Evolutionary conservation across 1,140 invertebrate species (phyloP), one percentile per base, ranked within the genome.

Genomic region (Zaprionus inermis): DNA sequence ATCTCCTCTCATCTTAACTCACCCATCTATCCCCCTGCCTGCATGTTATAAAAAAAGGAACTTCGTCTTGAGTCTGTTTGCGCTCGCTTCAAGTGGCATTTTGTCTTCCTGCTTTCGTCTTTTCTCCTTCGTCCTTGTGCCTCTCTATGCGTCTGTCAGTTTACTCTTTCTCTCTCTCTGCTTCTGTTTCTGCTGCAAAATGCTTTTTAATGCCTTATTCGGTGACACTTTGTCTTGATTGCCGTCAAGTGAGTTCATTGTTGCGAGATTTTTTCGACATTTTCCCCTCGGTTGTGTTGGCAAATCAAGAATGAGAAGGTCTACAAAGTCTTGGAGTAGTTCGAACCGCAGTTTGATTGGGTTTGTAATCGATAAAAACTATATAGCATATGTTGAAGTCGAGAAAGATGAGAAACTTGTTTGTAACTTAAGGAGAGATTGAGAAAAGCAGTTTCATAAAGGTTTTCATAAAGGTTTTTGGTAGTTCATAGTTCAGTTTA

Each of bases 241-340:
- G 79, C 66, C 60, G 61, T 58, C 68, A 76, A 86, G 72, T 85
- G 61, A 76, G 82, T 88, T 88, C 83, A 86, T 86, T 88, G 83
- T 88, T 73, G 72, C 44, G 82, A 79, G 7, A 44, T 81, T 59
- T 57, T 49, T 32, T 56, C 65, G 63, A 41, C 44, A 24, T 44
- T 72, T 54, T 46, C 12, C 20, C 44, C n/a, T n/a, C 3, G 6
- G 28, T 54, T 55, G 16, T 12, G 20, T 12, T 10, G 46, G 32
- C 3, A 5, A 22, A 24, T 46, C 11, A 9, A 9, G n/a, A 2
- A 18, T 4, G 14, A 38, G 36, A n/a, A 38, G 36, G 7, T 44
- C 6, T 16, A 44, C 9, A 44, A 44, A 6, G 38, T 16, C 38
- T 16, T 44, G 16, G 7, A 44, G 38, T 44, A 44, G 38, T 38